Evolutionary conservation across 2,888 invertebrate species (phyloP), one percentile per base, ranked within the genome.

Genomic region (Bursaphelenchus okinawaensis): DNA sequence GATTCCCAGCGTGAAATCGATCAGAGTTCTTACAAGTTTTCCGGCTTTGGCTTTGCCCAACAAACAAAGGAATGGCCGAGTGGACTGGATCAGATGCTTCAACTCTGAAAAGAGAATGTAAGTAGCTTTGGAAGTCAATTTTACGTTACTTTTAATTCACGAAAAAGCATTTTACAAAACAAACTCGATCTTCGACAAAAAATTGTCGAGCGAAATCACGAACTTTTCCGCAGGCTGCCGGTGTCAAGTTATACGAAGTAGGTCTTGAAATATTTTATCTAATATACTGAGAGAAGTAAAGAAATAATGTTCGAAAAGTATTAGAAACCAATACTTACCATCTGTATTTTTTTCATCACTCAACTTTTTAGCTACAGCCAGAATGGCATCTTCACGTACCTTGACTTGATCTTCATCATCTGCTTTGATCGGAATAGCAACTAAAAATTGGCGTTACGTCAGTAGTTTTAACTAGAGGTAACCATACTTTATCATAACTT

Each of bases 31-130:
- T 28, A 98, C 95, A 79, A 98, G 86, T 85, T 96, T 96, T 0
- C 95, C 95, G 62, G 96, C 96, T 86, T 96, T 96, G 50, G 96
- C 96, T 87, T 96, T 96, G 84, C 94, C 94, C 82, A 96, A 92
- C 78, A 90, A 87, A 80, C 90, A 90, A 67, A 96, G 87, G 84
- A 95, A 96, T 19, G 95, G 94, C 79, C 95, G 88, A 59, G 93
- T 93, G 68, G 90, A 90, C 86, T 92, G 92, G 82, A 98, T 95
- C 74, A 98, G 87, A 78, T 92, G 82, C 19, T 84, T 85, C 29
- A 87, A 76, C 62, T 85, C 86, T 40, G n/a, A 40, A 40, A 40
- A 16, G n/a, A n/a, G n/a, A n/a, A n/a, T n/a, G n/a, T n/a, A n/a
- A n/a, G n/a, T n/a, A n/a, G n/a, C n/a, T n/a, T n/a, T n/a, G n/a